Base-by-base conservation (phyloP, 2,113 vertebrate species). In the Melanocharis versteri region DNA sequence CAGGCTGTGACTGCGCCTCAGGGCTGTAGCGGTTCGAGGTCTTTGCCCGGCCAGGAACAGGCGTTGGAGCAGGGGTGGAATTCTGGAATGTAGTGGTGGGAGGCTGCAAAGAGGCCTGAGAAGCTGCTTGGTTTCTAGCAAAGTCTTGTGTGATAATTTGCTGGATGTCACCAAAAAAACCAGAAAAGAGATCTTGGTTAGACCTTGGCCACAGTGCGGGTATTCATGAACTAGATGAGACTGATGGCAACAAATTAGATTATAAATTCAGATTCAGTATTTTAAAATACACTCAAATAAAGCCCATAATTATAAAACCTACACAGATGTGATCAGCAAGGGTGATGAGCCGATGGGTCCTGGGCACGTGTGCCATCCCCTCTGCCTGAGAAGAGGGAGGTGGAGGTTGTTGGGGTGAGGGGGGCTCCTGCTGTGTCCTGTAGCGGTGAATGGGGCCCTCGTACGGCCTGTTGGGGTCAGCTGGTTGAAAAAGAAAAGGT, bases 61-160 rank as follows among this genome's bases (percentile, higher is more conserved):
- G 79, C 0, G 97, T 24, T 57, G 97, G 91, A 83, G 98, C 97
- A 64, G 98, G 97, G 19, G 93, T 97, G 48, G 98, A 97, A 61
- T 97, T 99, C 96, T 99, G 99, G 99, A 99, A 99, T 97, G 98
- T 98, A 94, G 98, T 98, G 94, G 98, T 98, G 20, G 98, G 97
- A 88, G 98, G 97, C 76, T 98, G 98, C 92, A 98, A 97, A 72
- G 98, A 81, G 54, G 97, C 51, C 93, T 98, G 98, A 35, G 96
- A 96, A 56, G 97, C 90, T 53, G 99, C 98, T 96, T 99, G 99
- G 97, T 98, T 99, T 96, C 99, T 98, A 96, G 99, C 99, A 94
- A 99, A 99, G 97, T 99, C 99, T 97, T 99, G 99, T 73, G 99
- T 99, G 96, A 99, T 99, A 94, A 99, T 99, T 97, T 99, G 99